Evolutionary conservation across 2,888 invertebrate species (phyloP), one percentile per base, ranked within the genome.

Genomic region (Lasius platythorax): DNA sequence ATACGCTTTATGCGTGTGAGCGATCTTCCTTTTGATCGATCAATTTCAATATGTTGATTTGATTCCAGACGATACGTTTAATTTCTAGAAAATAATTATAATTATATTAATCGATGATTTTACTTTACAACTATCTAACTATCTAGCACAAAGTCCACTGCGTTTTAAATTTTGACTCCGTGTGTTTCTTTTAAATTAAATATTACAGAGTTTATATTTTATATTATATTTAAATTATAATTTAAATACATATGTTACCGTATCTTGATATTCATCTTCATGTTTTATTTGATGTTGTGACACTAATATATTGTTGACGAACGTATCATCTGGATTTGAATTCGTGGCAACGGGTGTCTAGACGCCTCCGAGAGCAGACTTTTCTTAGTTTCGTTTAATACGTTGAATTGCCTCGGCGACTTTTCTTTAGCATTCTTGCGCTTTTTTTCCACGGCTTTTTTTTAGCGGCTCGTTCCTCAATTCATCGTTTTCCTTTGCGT

Each of bases 301-400:
- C 18, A 12, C 8, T 23, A 43, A 61, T 28, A 61, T 28, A 37
- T 30, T 43, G 23, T 33, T 53, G 18, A 73, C 18, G 12, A 70
- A 70, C 33, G 70, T 33, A n/a, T 61, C 79, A 30, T 72, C 58
- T 18, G 73, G 73, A 61, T n/a, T 61, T 37, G 37, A 81, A 40
- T 72, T 43, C 43, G 6, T 46, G 3, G 15, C 11, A 28, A 61
- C 46, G 43, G 18, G 9, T 81, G 33, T 46, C 23, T 12, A 37
- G 23, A 61, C 28, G 23, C 72, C 72, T 79, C 79, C 79, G 23
- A 23, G 58, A 70, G 70, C 79, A 61, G 72, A 70, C 43, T 67
- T 68, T 23, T 33, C 6, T 84, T 79, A 82, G 70, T 88, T 82
- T 87, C 61, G 1, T 79, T 83, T 81, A 82, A 33, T 46, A 11